A percentile compares a stretch with the other conserved stretches of the same genome.
Conservation (phyloP, 2,888 invertebrate genomes). For the Sphaeridia pumilis region DNA sequence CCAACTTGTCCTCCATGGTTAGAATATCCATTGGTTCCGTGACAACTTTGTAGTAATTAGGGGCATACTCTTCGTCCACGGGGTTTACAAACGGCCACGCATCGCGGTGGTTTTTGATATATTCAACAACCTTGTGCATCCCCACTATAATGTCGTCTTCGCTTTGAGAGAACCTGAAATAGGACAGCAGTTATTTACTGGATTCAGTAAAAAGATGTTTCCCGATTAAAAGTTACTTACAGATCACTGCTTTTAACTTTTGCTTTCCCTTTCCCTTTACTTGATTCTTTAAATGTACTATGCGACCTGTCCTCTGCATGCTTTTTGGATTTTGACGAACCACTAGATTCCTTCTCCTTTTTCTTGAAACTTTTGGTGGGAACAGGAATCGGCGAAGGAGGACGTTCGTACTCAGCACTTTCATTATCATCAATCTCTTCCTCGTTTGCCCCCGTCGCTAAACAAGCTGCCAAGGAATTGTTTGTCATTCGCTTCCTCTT, state of each 20-base stretch:
- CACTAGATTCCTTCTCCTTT: conserved; percentile 13
- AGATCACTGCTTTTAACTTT: conserved; percentile 35
- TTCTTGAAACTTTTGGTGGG: conserved; percentile 2
- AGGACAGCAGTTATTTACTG: not conserved
- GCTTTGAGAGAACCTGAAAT: conserved; percentile 56
- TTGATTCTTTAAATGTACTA: conserved; percentile 1
- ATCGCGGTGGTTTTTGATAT: conserved; percentile 74
- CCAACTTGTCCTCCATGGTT: conserved; percentile 76
- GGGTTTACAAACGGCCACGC: conserved; percentile 92
- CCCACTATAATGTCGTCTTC: conserved; percentile 77
- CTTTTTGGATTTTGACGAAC: conserved; percentile 5
- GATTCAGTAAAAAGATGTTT: not conserved
- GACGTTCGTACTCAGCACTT: conserved; percentile 7
- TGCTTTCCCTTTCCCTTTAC: conserved; percentile 26
- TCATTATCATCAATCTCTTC: conserved; percentile 44
- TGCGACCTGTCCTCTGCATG: no score
- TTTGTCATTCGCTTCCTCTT: conserved; percentile 40
- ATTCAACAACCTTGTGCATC: conserved; percentile 82
- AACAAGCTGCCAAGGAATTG: conserved; percentile 32
- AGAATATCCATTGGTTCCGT: conserved; percentile 72
- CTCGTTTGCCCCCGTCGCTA: conserved; percentile 41
- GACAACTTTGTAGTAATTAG: conserved; percentile 56
- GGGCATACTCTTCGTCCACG: conserved; percentile 84
- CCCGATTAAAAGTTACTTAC: conserved; percentile 23
- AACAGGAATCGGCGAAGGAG: not conserved